Percentiles rank a stretch among this genome's conserved stretches.
These are phyloP conservation scores for Pteria penguin DNA, from an alignment of 2,888 invertebrate species.

Conservation along the genomic window DNA sequence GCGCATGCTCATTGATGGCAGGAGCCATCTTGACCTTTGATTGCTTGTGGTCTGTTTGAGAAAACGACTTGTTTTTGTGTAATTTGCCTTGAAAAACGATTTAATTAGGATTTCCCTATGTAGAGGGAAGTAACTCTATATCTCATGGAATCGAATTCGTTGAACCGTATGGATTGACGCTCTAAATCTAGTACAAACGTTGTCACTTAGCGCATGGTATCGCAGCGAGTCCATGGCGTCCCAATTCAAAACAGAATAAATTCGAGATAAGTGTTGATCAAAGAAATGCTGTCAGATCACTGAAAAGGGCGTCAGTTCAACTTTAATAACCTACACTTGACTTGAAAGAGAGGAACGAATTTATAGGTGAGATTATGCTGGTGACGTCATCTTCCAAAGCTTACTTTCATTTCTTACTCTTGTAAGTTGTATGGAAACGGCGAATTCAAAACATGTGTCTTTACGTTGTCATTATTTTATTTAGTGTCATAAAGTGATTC, in stretches of 20 bases:
- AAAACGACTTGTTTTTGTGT: background rate
- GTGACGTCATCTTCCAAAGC: too few species aligned
- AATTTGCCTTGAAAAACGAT: background rate
- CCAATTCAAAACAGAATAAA: background rate
- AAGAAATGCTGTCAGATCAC: background rate
- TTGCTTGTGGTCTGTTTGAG: constrained; percentile 38
- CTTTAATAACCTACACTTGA: too few species aligned
- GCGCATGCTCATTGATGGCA: constrained; percentile 45
- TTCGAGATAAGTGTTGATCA: background rate
- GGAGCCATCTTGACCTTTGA: constrained; percentile 51
- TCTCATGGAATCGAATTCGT: background rate
- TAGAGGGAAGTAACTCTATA: background rate
- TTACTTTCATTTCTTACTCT: too few species aligned
- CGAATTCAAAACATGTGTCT: too few species aligned
- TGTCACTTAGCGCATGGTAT: constrained; percentile 4
- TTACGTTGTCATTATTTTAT: too few species aligned
- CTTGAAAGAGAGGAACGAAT: too few species aligned
- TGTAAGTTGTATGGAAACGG: too few species aligned
- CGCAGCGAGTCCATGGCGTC: constrained; percentile 4
- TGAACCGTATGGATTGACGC: background rate
- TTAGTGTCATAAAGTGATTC: too few species aligned
- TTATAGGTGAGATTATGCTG: too few species aligned
- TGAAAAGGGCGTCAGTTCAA: background rate
- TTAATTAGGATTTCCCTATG: background rate
- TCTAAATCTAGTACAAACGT: background rate